These are phyloP conservation scores for Pycnomerus fuliginosus DNA, from an alignment of 2,888 invertebrate species.

Conservation along the genomic window DNA sequence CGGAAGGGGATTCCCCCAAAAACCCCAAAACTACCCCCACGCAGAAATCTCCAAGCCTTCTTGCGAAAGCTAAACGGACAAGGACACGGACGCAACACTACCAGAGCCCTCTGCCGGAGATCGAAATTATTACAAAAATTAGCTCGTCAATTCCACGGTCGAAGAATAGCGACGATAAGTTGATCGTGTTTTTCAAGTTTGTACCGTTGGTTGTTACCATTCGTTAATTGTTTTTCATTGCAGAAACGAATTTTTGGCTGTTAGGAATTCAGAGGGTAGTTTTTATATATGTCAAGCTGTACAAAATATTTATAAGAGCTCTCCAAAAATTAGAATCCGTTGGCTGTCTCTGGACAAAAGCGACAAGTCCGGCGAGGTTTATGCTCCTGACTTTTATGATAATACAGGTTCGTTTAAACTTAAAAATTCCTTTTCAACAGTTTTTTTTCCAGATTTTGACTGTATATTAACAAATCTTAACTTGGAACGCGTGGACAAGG, in stretches of 20 bases:
- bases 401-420: constrained; percentile 62
- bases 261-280: constrained; percentile 85
- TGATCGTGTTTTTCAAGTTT: constrained; percentile 85
- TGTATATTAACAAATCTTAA: constrained; percentile 85
- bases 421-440: neutral
- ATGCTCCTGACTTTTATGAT: constrained; percentile 89
- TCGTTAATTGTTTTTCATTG: constrained; percentile 39
- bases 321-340: constrained; percentile 82
- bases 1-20: constrained; percentile 49
- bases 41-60: constrained; percentile 49
- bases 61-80: constrained; percentile 51
- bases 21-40: constrained; percentile 35
- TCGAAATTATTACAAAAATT: constrained; percentile 74
- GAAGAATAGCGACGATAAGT: constrained; percentile 70
- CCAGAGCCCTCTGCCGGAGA: constrained; percentile 79
- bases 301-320: constrained; percentile 86
- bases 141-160: constrained; percentile 60
- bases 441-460: constrained; percentile 69
- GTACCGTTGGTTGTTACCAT: constrained; percentile 31
- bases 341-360: constrained; percentile 82
- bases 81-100: constrained; percentile 74
- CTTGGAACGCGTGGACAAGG: constrained; percentile 70
- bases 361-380: constrained; percentile 67
- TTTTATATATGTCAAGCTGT: constrained; percentile 87
- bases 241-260: constrained; percentile 87